These are phyloP conservation scores for Myiagra hebetior DNA, from an alignment of 2,113 vertebrate species.

Conservation along the genomic window DNA sequence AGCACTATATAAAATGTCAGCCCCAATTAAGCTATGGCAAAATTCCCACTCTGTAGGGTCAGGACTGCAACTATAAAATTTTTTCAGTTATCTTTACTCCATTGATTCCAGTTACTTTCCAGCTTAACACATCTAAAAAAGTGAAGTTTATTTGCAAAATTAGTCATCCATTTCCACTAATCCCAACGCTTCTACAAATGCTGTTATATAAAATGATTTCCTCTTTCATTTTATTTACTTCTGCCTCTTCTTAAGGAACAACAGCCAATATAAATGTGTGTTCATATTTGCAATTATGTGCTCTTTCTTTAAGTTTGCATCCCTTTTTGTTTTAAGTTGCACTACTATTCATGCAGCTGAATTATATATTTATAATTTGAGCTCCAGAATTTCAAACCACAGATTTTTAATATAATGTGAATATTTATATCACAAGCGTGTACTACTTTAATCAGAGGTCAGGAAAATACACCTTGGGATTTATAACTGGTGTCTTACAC, in stretches of 20 bases:
- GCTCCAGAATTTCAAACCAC: background rate
- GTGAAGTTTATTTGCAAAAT: background rate
- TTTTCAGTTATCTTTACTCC: background rate
- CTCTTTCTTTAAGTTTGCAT: background rate
- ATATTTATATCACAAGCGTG: background rate
- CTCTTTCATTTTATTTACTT: background rate
- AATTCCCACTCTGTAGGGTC: constrained; percentile 1
- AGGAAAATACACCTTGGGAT: background rate
- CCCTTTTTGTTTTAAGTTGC: background rate
- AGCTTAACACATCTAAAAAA: background rate
- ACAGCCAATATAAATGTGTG: background rate
- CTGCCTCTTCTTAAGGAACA: background rate
- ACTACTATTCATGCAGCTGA: background rate
- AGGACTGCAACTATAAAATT: background rate
- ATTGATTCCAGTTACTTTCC: background rate
- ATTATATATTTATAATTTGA: background rate
- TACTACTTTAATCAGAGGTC: background rate
- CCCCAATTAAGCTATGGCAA: constrained; percentile 20
- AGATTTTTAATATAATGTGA: background rate
- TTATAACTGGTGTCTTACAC: background rate
- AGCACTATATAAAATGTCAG: background rate
- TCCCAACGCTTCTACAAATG: background rate
- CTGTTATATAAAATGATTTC: background rate
- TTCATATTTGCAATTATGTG: background rate
- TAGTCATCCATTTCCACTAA: background rate